Conservation (phyloP, 1,140 invertebrate species). For the Saccostrea glomerata region DNA sequence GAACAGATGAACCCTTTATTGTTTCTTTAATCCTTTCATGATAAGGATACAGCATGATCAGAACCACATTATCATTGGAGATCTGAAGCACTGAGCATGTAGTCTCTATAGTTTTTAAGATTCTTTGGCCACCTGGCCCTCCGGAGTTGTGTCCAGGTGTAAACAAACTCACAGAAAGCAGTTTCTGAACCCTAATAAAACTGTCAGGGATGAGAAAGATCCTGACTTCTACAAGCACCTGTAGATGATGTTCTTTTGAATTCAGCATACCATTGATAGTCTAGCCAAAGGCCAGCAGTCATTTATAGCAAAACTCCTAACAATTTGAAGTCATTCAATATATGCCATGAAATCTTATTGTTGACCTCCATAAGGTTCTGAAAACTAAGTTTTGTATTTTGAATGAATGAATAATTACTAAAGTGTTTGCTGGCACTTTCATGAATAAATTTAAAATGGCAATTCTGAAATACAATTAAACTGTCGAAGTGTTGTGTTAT, state of each 20-base stretch:
- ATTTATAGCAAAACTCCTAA: background rate
- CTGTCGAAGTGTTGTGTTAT: background rate
- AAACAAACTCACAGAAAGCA: constrained; percentile 9
- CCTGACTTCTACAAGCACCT: background rate
- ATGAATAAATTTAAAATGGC: background rate
- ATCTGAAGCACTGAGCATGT: background rate
- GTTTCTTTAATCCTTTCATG: constrained; percentile 1
- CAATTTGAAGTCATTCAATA: background rate
- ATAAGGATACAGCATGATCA: background rate
- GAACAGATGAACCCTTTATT: background rate
- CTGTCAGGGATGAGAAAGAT: background rate
- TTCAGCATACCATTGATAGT: background rate
- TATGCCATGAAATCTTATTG: background rate
- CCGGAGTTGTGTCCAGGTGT: background rate
- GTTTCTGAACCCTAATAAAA: constrained; percentile 23
- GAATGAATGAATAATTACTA: background rate
- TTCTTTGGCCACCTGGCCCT: background rate
- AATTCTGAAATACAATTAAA: background rate
- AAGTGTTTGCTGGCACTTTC: background rate
- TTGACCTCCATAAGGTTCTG: background rate
- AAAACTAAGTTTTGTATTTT: background rate
- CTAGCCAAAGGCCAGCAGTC: background rate
- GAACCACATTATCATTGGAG: background rate
- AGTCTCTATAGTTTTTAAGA: background rate
- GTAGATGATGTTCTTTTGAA: background rate